Evolutionary conservation across 2,113 vertebrate species (phyloP), one percentile per base, ranked within the genome.

Genomic region (Pungitius pungitius): DNA sequence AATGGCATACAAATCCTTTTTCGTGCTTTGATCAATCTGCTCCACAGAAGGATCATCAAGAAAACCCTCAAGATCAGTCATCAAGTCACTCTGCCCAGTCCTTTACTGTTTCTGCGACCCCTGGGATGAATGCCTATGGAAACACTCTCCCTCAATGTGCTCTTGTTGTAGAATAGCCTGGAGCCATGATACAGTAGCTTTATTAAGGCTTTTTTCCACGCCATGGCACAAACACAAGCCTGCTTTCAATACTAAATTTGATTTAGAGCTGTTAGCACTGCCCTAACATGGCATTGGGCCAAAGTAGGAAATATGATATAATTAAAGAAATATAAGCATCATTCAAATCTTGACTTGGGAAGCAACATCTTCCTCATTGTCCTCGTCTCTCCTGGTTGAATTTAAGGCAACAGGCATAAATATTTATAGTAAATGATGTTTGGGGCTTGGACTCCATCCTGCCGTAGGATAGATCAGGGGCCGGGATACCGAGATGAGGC

Each of bases 161-260:
- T 70, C 68, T 89, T 87, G 87, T 90, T 85, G 73, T 5, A 33
- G 74, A 80, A 83, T 70, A 40, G 82, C 90, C 88, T 69, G 73
- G 70, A 84, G 90, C 67, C 26, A 58, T 39, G 59, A 62, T 63
- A 80, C 75, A 73, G 77, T 70, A 73, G 72, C 81, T 68, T 78
- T 33, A 82, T 81, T 75, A 49, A 43, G 67, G 61, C 67, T n/a
- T 35, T 67, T 13, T 15, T n/a, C 15, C 51, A 12, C 40, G 47
- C 43, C 11, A 6, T 55, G 81, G 77, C 56, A 78, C 63, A 78
- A 82, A 78, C 75, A 78, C 77, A 56, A 65, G 77, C 37, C 64
- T 47, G 76, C 78, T 77, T 76, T 82, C 59, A 69, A 57, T 49
- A 73, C 47, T 39, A 66, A 12, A 67, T 70, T 37, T 74, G 64